phyloP scores from a whole-genome alignment of 1,140 invertebrate species.

The Mamestra configurata region DNA sequence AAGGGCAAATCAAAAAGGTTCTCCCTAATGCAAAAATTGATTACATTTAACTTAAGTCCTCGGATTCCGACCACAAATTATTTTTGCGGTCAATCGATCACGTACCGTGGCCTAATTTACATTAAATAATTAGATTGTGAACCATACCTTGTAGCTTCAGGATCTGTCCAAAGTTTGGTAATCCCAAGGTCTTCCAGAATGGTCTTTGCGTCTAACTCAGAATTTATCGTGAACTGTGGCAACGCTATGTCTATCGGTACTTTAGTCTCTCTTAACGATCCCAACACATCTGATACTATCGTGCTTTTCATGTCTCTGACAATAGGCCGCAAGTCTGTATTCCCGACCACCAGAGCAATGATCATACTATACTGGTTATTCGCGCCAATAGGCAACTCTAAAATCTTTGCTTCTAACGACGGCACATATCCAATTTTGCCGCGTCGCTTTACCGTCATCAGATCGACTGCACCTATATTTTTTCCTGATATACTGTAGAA shows the following conservation, averaged over 20 bases:
- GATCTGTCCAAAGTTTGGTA: conserved; percentile 18
- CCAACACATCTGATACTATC: conserved; percentile 1
- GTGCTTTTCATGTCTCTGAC: background rate
- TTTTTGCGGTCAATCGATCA: background rate
- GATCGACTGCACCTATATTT: conserved; percentile 31
- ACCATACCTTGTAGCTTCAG: conserved; percentile 38
- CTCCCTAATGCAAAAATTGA: background rate
- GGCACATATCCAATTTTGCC: conserved; percentile 11
- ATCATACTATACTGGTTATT: conserved; percentile 26
- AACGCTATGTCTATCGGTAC: conserved; percentile 39
- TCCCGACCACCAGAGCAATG: background rate
- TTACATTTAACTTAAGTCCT: conserved; percentile 9
- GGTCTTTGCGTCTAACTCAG: conserved; percentile 21
- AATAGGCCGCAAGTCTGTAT: background rate
- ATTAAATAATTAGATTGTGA: background rate
- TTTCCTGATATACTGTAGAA: conserved; percentile 23
- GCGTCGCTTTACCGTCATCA: conserved; percentile 28
- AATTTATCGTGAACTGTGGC: conserved; percentile 31
- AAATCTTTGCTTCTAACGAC: background rate
- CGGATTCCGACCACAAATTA: conserved; percentile 6
- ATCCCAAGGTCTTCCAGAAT: conserved; percentile 37
- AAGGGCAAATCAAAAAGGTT: background rate
- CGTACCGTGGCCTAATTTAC: background rate
- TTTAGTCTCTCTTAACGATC: background rate
- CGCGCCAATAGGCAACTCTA: conserved; percentile 26